These are phyloP conservation scores for Dermatemys mawii DNA, from an alignment of 2,113 vertebrate species.

Conservation along the genomic window DNA sequence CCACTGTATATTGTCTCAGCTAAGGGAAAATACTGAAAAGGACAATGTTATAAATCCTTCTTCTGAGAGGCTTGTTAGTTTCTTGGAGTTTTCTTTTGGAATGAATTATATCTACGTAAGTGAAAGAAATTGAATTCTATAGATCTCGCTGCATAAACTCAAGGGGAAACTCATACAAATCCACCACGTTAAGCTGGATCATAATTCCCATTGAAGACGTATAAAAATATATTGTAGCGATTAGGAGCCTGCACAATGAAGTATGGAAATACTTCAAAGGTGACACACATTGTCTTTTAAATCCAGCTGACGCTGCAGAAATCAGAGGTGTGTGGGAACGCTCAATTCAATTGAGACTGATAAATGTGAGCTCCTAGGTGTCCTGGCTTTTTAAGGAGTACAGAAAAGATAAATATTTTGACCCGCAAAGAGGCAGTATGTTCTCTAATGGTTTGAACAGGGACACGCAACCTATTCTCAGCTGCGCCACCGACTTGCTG, in stretches of 20 bases:
- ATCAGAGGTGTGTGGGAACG: slow-evolving; percentile 27
- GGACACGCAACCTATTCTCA: background rate
- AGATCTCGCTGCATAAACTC: background rate
- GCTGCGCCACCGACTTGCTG: background rate
- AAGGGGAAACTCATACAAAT: background rate
- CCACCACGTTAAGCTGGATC: background rate
- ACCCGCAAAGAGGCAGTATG: background rate
- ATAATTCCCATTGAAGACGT: slow-evolving; percentile 15
- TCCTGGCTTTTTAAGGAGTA: background rate
- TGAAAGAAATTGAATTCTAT: background rate
- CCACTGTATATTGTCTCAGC: background rate
- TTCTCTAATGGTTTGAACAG: rapidly evolving
- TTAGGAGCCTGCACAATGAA: slow-evolving; percentile 52
- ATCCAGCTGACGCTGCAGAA: slow-evolving; percentile 26
- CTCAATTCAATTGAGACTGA: background rate
- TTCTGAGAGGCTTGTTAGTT: background rate
- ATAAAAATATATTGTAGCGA: background rate
- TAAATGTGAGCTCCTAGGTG: background rate
- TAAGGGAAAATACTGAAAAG: background rate
- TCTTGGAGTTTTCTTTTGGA: background rate
- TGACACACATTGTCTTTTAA: background rate
- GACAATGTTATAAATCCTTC: background rate
- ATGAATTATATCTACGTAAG: background rate
- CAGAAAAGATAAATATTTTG: background rate
- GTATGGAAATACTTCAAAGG: background rate